phyloP scores from a whole-genome alignment of 2,888 invertebrate genomes.

The Chrysolina haemoptera region DNA sequence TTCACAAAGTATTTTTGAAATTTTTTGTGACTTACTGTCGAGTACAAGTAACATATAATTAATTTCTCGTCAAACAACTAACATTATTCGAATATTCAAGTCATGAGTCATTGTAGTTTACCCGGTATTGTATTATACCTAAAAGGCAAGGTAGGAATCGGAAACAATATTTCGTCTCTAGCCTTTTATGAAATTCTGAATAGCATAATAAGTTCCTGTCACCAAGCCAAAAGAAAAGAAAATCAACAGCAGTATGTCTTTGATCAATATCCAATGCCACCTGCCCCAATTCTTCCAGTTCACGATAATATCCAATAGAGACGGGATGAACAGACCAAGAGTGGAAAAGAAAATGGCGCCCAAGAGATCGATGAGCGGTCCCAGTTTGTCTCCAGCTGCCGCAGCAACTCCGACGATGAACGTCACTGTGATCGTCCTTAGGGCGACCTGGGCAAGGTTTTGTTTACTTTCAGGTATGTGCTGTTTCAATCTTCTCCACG shows the following conservation, averaged over 20 bases:
- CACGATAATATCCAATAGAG: constrained; percentile 81
- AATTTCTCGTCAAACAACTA: too few relatives aligned
- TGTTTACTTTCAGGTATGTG: constrained; percentile 68
- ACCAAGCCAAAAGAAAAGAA: constrained; percentile 79
- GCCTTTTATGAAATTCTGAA: constrained; percentile 34
- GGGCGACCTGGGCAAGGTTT: constrained; percentile 73
- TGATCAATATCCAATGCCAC: constrained; percentile 78
- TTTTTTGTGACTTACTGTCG: too few relatives aligned
- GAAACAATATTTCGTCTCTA: background rate
- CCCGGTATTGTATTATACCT: too few relatives aligned
- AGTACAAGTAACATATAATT: too few relatives aligned
- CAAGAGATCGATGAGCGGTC: constrained; percentile 90
- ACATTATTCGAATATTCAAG: too few relatives aligned
- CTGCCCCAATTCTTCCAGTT: constrained; percentile 79
- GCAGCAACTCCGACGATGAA: constrained; percentile 72
- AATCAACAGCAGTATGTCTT: constrained; percentile 76
- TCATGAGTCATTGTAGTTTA: too few relatives aligned
- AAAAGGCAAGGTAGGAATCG: too few relatives aligned
- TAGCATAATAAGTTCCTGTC: constrained; percentile 74
- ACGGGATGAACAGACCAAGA: constrained; percentile 82
- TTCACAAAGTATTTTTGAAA: too few relatives aligned
- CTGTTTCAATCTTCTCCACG: constrained; percentile 82
- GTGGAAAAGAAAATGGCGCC: constrained; percentile 82
- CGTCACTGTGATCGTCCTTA: constrained; percentile 72
- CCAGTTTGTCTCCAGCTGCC: constrained; percentile 84